Evolutionary conservation across 2,797 vertebrate species (phyloP), one percentile per base, ranked within the genome.

Genomic region (Crax fasciolata): DNA sequence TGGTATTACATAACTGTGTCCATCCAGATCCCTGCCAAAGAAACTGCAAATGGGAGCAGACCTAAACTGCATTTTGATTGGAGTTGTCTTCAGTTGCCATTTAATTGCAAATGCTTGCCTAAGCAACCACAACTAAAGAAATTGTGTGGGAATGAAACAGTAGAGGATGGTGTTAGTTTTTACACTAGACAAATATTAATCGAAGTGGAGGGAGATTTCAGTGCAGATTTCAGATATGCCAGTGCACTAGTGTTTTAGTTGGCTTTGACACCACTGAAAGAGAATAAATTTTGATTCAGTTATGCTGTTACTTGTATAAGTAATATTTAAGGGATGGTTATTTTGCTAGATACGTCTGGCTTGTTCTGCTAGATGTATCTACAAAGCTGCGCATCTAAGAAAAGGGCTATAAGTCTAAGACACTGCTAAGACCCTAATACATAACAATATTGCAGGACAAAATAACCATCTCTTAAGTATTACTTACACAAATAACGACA

Each of bases 1-100:
- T 86, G 58, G 44, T 86, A 41, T 94, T 95, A 78, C 3, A 2
- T 96, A 96, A 95, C 52, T 49, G 32, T 52, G 62, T 61, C 77
- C 51, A 74, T 61, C 77, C 51, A 74, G 48, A 81, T 86, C 39
- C 35, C 74, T 89, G 92, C 92, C 95, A 95, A 91, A 90, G 79
- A 90, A 86, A 70, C 35, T 80, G 89, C 52, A 87, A 70, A 65
- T 43, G 38, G 61, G 76, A 96, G 62, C 68, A 91, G 54, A 62
- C 79, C 48, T 30, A 87, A 91, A 70, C 78, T 88, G 63, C 44
- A 59, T 81, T 92, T 93, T 75, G 84, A 49, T 48, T 89, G 76
- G 55, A 57, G 23, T 93, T 86, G 54, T 75, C 68, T 92, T 90
- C 65, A 55, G 41, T 8, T 93, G 39, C 38, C 28, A 12, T 66